Conservation (phyloP, 2,888 invertebrate genomes). For the Drosophila melanosoma region DNA sequence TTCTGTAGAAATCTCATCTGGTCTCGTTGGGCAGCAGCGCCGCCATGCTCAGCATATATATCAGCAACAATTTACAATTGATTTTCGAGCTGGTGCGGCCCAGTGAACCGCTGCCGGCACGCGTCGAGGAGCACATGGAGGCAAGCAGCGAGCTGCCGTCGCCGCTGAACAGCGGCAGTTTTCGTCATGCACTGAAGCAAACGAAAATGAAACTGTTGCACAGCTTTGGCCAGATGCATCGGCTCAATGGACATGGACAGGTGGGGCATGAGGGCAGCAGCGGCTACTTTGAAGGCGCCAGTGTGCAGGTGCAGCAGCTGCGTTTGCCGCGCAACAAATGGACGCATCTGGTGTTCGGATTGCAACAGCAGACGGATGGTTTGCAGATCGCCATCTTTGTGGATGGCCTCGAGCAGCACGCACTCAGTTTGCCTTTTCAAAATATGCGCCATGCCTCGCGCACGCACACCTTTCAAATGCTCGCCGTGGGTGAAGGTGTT, state of each 20-base stretch:
- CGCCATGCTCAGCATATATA: conserved; percentile 83
- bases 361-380: conserved; percentile 74
- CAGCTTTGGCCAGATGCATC: conserved; percentile 82
- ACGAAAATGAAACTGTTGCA: conserved; percentile 83
- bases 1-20: conserved; percentile 81
- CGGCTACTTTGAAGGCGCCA: conserved; percentile 74
- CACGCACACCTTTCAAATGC: conserved; percentile 80
- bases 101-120: conserved; percentile 70
- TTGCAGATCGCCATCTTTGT: conserved; percentile 77
- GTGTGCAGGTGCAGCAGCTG: conserved; percentile 77
- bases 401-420: conserved; percentile 82
- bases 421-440: conserved; percentile 77
- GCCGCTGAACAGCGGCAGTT: conserved; percentile 48
- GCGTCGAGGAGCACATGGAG: conserved; percentile 67
- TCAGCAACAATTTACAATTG: conserved; percentile 80
- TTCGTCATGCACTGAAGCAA: conserved; percentile 82
- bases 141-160: conserved; percentile 18
- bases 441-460: conserved; percentile 74
- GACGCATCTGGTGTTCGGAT: conserved; percentile 83
- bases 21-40: conserved; percentile 84
- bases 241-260: conserved; percentile 79
- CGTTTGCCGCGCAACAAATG: conserved; percentile 81
- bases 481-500: conserved; percentile 80
- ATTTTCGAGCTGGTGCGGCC: conserved; percentile 83
- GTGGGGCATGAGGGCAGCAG: conserved; percentile 38